These are phyloP conservation scores for Mustelus asterias DNA, from an alignment of 2,113 vertebrate species.

Conservation along the genomic window DNA sequence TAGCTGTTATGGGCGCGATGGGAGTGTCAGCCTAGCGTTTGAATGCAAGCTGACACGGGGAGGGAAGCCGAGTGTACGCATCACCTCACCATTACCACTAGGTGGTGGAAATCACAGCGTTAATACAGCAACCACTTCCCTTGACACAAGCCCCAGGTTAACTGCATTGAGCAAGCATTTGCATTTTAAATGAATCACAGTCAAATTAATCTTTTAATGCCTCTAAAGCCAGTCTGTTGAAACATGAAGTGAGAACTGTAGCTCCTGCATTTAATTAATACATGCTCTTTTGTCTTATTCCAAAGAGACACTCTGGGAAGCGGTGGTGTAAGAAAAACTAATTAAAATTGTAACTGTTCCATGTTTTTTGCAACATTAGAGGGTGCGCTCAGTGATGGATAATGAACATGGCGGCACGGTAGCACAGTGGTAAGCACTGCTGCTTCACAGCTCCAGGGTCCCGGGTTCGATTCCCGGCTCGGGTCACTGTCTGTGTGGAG, in stretches of 20 bases:
- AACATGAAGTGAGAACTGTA: constrained; percentile 35
- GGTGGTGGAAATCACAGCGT: not conserved
- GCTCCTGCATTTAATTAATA: constrained; percentile 29
- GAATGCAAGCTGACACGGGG: not conserved
- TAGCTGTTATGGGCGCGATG: not conserved
- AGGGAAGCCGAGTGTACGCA: not conserved
- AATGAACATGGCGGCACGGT: no score
- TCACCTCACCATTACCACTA: not conserved
- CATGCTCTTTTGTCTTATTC: constrained; percentile 28
- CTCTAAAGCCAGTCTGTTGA: constrained; percentile 35
- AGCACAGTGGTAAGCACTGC: no score
- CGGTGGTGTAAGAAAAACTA: constrained; percentile 29
- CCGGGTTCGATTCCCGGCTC: no score
- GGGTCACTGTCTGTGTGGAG: no score
- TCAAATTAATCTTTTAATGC: constrained; percentile 38
- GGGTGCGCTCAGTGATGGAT: not conserved
- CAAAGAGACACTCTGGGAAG: constrained; percentile 28
- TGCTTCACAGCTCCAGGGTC: no score
- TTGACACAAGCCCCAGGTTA: not conserved
- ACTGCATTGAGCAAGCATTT: constrained; percentile 22
- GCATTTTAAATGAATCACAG: constrained; percentile 37
- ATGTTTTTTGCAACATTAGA: constrained; percentile 23
- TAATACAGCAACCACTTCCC: not conserved
- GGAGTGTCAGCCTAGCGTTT: not conserved
- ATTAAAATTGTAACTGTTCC: constrained; percentile 36